phyloP scores from a whole-genome alignment of 2,888 invertebrate species.

The Pemphredon lugubris region DNA sequence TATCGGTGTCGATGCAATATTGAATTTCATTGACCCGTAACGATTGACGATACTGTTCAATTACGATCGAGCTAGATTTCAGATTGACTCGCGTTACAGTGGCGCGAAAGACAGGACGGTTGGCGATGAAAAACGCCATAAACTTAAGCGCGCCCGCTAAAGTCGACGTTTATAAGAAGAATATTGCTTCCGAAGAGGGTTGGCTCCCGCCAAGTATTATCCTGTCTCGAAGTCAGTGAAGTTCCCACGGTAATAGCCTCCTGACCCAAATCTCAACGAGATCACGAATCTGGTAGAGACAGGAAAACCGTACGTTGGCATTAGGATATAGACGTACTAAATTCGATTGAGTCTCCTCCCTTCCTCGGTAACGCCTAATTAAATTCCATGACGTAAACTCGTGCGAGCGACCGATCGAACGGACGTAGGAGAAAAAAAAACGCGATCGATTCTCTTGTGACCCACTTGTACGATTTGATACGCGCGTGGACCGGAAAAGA shows the following conservation, averaged over 20 bases:
- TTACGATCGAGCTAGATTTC: too few relatives aligned
- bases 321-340: slow-evolving; percentile 37
- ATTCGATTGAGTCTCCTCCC: slow-evolving; percentile 44
- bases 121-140: too few relatives aligned
- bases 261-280: slow-evolving; percentile 54
- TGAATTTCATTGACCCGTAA: too few relatives aligned
- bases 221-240: slow-evolving; percentile 36
- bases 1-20: too few relatives aligned
- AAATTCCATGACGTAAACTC: slow-evolving; percentile 42
- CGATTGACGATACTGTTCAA: too few relatives aligned
- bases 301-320: slow-evolving; percentile 32
- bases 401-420: slow-evolving; percentile 15
- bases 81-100: too few relatives aligned
- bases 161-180: slow-evolving; percentile 35
- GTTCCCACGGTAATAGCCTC: slow-evolving; percentile 48
- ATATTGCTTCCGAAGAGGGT: slow-evolving; percentile 24
- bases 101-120: too few relatives aligned
- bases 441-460: slow-evolving; percentile 4
- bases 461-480: slow-evolving; percentile 8
- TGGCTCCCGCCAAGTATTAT: slow-evolving; percentile 43
- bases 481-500: slow-evolving; percentile 1
- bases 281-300: slow-evolving; percentile 44
- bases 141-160: slow-evolving; percentile 3
- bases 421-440: slow-evolving; percentile 15
- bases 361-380: slow-evolving; percentile 44